Evolutionary conservation across 2,888 invertebrate genomes (phyloP), one percentile per base, ranked within the genome.

Genomic region (Arge pagana): DNA sequence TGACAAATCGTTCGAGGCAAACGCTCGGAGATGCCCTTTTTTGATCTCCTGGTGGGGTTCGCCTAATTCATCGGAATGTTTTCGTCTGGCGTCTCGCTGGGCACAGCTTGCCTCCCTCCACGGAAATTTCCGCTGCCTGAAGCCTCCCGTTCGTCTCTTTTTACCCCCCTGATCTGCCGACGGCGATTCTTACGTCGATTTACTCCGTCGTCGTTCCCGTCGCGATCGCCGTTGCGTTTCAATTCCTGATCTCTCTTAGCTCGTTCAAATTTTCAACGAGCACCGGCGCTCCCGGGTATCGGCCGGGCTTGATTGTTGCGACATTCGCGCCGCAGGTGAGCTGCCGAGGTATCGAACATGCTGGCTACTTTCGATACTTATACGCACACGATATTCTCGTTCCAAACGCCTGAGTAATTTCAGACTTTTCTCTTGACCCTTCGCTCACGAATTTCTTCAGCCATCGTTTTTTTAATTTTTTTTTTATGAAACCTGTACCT

Each of bases 1-100:
- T 72, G 71, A 73, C 72, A 72, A 72, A 72, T 72, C 65, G 66
- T 64, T 65, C 61, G 54, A 52, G 55, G 33, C 45, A 33, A 45
- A n/a, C 33, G 45, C 45, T 45, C 19, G 33, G 45, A 45, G 45
- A 45, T 45, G 45, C 45, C 45, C 45, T 45, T 55, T 48, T 55
- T 31, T 55, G 61, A 67, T 67, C 62, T 66, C 70, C 67, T 58
- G 64, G 61, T 61, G 66, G 59, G 65, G 61, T 62, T 55, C 67
- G 67, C 71, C 71, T 75, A 75, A 74, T 74, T 74, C 71, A 62
- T 63, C 67, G 73, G 71, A 71, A 74, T 73, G 69, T 73, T 73
- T 73, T 74, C 64, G 66, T 60, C 57, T 60, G 70, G 65, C 61
- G 68, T 71, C 70, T 71, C 65, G 71, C 74, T 69, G 72, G 53